Conservation (phyloP, 2,888 invertebrate species). For the Hydroisotoma schaefferi region DNA sequence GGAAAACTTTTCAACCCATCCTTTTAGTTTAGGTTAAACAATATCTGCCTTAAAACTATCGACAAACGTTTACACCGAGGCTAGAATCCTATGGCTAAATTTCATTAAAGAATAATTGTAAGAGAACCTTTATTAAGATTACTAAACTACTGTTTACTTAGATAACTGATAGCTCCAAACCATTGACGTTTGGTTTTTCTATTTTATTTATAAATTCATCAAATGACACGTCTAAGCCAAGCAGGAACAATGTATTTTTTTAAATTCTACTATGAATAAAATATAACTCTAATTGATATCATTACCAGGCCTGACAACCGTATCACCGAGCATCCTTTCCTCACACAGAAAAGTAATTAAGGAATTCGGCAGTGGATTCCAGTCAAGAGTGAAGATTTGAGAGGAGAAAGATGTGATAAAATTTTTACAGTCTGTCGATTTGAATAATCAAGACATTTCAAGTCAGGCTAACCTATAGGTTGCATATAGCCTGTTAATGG, state of each 20-base stretch:
- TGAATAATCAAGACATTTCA: conserved; percentile 18
- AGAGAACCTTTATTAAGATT: no score
- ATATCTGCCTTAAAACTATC: no score
- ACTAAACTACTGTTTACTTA: no score
- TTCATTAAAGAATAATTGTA: no score
- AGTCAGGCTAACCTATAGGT: conserved; percentile 13
- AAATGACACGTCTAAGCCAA: no score
- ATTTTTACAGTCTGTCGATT: conserved; percentile 16
- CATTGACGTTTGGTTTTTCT: no score
- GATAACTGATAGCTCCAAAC: no score
- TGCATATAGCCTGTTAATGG: conserved; percentile 5
- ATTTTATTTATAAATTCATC: no score
- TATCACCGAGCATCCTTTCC: background rate
- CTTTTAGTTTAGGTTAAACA: no score
- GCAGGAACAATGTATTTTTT: background rate
- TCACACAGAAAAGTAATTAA: conserved; percentile 14
- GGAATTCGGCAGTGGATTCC: background rate
- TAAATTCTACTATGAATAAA: background rate
- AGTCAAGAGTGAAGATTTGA: background rate
- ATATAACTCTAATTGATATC: background rate
- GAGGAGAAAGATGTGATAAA: conserved; percentile 9
- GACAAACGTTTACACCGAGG: no score
- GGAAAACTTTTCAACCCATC: no score
- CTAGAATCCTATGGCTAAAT: no score
- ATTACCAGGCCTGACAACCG: background rate